These are phyloP conservation scores for Spinus pinus DNA, from an alignment of 2,797 vertebrate genomes.

Conservation along the genomic window DNA sequence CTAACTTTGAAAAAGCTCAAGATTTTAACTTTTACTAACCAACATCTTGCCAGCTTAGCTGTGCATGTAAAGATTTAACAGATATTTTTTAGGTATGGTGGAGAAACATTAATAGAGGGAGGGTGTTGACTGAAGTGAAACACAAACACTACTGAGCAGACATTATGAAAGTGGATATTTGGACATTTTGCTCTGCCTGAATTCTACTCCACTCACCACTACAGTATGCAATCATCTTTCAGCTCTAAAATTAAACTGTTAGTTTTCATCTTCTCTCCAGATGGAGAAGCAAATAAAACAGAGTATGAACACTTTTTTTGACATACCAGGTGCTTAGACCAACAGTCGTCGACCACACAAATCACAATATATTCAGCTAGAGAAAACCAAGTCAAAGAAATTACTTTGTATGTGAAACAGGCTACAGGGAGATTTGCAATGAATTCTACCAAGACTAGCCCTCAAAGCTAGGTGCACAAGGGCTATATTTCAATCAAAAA, in stretches of 20 bases:
- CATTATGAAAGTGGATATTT: not conserved
- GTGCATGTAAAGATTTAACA: not conserved
- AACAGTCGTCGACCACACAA: not conserved
- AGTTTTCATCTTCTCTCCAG: not conserved
- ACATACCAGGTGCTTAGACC: not conserved
- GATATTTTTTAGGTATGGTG: not conserved
- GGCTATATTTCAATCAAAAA: not conserved
- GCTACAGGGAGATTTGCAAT: not conserved
- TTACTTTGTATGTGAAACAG: not conserved
- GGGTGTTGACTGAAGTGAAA: not conserved
- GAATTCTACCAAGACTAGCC: not conserved
- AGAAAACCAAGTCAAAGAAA: not conserved
- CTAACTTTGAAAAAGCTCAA: not conserved
- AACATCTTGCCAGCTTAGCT: constrained; percentile 20
- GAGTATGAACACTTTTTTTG: not conserved
- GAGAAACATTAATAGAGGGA: not conserved
- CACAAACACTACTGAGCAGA: not conserved
- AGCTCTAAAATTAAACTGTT: constrained; percentile 3
- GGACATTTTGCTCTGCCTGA: not conserved
- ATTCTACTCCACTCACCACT: not conserved
- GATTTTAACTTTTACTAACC: not conserved
- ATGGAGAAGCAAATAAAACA: not conserved
- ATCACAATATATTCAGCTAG: not conserved
- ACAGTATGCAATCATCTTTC: not conserved
- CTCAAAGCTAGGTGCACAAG: not conserved